These are phyloP conservation scores for Morpho deidamia DNA, from an alignment of 2,888 invertebrate species.

Conservation along the genomic window DNA sequence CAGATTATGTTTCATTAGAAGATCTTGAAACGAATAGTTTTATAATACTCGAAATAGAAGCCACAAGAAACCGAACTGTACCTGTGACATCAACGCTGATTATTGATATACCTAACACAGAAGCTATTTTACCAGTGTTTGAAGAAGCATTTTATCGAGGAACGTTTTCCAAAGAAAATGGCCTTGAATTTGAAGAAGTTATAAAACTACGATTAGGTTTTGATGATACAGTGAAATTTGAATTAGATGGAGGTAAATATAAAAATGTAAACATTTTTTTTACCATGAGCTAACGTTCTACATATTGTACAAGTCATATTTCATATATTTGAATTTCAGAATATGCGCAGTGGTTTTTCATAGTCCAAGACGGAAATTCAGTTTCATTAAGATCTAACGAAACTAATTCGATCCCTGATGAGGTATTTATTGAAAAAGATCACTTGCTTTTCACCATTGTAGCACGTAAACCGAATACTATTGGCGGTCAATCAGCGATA, in stretches of 20 bases:
- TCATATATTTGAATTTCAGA: constrained; percentile 17
- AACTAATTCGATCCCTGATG: constrained; percentile 20
- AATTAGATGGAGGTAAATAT: constrained; percentile 16
- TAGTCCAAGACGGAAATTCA: constrained; percentile 17
- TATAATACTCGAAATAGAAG: constrained; percentile 49
- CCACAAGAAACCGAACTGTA: constrained; percentile 43
- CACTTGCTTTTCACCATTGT: constrained; percentile 27
- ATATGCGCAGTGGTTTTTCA: constrained; percentile 23
- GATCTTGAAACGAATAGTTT: constrained; percentile 33
- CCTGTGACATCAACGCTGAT: constrained; percentile 39
- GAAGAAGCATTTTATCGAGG: constrained; percentile 42
- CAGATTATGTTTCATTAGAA: constrained; percentile 31
- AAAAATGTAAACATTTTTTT: too few species aligned
- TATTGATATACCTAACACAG: constrained; percentile 35
- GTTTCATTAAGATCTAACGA: constrained; percentile 14
- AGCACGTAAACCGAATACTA: constrained; percentile 24
- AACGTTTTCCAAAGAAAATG: constrained; percentile 31
- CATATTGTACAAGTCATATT: background rate
- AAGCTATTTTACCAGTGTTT: constrained; percentile 35
- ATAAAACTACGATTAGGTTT: constrained; percentile 39
- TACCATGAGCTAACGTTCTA: too few species aligned
- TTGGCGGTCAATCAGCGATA: constrained; percentile 32
- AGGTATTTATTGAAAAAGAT: constrained; percentile 21
- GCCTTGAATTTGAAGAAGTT: constrained; percentile 33
- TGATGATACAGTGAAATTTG: constrained; percentile 40